Percentiles rank a stretch among this genome's conserved stretches.
Evolutionary conservation across 2,888 invertebrate species (phyloP).

Genomic region (Oxytorus armatus): DNA sequence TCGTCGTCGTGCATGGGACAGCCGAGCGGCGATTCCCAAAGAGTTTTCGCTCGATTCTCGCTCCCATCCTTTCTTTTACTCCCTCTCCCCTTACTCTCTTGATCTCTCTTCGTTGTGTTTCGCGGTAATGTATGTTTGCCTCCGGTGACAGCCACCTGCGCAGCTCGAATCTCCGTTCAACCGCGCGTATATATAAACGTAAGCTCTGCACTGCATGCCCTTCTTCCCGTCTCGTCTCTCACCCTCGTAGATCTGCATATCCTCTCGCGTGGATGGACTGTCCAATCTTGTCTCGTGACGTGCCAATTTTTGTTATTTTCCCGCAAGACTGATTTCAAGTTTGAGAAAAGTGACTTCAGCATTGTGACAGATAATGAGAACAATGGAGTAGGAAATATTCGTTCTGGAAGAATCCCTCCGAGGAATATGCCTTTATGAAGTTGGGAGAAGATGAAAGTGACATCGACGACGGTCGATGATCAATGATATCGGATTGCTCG

Average conservation of each 20-base stretch:
- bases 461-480: background rate
- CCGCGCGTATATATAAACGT: conserved; percentile 44
- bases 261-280: conserved; percentile 62
- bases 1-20: conserved; percentile 70
- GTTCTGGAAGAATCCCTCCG: background rate
- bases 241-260: conserved; percentile 77
- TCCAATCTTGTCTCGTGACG: conserved; percentile 40
- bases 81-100: conserved; percentile 5
- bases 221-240: conserved; percentile 1
- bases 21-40: conserved; percentile 81
- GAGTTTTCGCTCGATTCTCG: conserved; percentile 68
- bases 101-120: conserved; percentile 68
- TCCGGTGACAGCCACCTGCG: conserved; percentile 83
- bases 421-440: background rate
- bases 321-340: background rate
- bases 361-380: background rate
- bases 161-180: conserved; percentile 69
- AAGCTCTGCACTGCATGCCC: conserved; percentile 6
- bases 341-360: background rate
- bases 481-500: conserved; percentile 41
- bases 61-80: conserved; percentile 76
- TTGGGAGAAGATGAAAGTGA: background rate
- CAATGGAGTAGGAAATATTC: background rate
- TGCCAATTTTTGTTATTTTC: conserved; percentile 36
- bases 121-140: conserved; percentile 80